These are phyloP conservation scores for Orientallactaga bullata DNA, from an alignment of 2,113 vertebrate species.

Conservation along the genomic window DNA sequence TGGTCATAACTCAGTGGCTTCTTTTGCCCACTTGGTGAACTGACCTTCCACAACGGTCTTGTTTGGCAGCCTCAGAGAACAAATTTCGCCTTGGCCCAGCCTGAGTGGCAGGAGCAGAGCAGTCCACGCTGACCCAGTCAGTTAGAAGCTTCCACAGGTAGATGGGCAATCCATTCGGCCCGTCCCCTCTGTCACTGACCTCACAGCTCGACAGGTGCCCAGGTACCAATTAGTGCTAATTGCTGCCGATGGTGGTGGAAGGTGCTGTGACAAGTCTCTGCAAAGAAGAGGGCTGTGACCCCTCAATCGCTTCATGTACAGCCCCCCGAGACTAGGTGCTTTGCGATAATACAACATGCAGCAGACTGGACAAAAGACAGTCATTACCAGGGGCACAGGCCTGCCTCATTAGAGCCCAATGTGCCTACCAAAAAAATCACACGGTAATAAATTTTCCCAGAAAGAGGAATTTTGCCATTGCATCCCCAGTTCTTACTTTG, in stretches of 20 bases:
- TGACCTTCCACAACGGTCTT: slow-evolving; percentile 1
- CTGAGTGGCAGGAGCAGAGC: neutral
- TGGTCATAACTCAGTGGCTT: slow-evolving; percentile 10
- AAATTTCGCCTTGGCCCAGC: neutral
- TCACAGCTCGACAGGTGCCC: neutral
- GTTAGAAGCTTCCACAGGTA: slow-evolving; percentile 59
- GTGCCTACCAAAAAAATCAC: slow-evolving; percentile 63
- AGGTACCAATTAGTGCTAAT: slow-evolving; percentile 74
- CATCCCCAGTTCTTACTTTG: slow-evolving; percentile 79
- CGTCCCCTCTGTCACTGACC: slow-evolving; percentile 60
- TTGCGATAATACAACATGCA: slow-evolving; percentile 1
- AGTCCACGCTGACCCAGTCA: neutral
- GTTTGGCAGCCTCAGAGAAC: slow-evolving; percentile 36
- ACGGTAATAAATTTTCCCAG: slow-evolving; percentile 45
- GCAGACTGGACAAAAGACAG: neutral
- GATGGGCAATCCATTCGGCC: slow-evolving; percentile 26
- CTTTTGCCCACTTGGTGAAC: neutral
- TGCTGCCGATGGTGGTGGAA: slow-evolving; percentile 50
- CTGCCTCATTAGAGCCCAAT: slow-evolving; percentile 47
- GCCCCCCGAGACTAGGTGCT: slow-evolving; percentile 18
- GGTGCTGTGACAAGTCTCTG: slow-evolving; percentile 38
- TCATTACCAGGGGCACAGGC: slow-evolving; percentile 31
- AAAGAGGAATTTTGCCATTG: slow-evolving; percentile 45
- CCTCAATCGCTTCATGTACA: slow-evolving; percentile 56
- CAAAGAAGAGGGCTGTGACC: slow-evolving; percentile 59